phyloP scores from a whole-genome alignment of 2,113 vertebrate species.

The Planiliza haematocheilus region DNA sequence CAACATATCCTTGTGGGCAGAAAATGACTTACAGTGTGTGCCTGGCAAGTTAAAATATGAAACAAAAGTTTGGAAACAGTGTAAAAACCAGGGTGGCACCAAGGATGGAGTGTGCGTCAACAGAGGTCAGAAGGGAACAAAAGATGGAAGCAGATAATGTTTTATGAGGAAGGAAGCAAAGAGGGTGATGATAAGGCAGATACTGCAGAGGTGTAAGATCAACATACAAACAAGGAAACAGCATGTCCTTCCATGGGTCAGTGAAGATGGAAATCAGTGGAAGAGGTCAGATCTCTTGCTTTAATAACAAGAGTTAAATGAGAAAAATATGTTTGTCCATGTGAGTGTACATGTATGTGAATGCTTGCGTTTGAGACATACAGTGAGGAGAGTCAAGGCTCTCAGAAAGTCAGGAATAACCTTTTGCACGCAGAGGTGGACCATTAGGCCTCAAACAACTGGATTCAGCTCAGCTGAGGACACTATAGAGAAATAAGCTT shows the following conservation, averaged over 20 bases:
- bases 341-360: conserved; percentile 3
- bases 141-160: conserved; percentile 4
- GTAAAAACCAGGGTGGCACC: conserved; percentile 4
- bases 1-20: not conserved
- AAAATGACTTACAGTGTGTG: conserved; percentile 27
- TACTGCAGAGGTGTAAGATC: conserved; percentile 3
- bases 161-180: conserved; percentile 18
- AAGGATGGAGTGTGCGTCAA: conserved; percentile 10
- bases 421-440: conserved; percentile 17
- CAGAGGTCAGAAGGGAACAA: conserved; percentile 28
- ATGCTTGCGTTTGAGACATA: conserved; percentile 16
- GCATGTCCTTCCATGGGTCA: conserved; percentile 38
- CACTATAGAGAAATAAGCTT: conserved; percentile 7
- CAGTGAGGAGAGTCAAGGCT: conserved; percentile 18
- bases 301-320: too few species aligned
- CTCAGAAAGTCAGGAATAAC: conserved; percentile 26
- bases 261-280: conserved; percentile 1
- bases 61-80: conserved; percentile 32
- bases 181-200: conserved; percentile 12
- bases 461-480: conserved; percentile 43
- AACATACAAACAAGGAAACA: conserved; percentile 28
- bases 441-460: conserved; percentile 12
- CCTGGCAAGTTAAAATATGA: conserved; percentile 22
- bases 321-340: conserved; percentile 11
- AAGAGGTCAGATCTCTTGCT: conserved; percentile 34